A percentile compares a stretch with the other conserved stretches of the same genome.
phyloP scores from a whole-genome alignment of 1,140 invertebrate species.

The Sipha flava region DNA sequence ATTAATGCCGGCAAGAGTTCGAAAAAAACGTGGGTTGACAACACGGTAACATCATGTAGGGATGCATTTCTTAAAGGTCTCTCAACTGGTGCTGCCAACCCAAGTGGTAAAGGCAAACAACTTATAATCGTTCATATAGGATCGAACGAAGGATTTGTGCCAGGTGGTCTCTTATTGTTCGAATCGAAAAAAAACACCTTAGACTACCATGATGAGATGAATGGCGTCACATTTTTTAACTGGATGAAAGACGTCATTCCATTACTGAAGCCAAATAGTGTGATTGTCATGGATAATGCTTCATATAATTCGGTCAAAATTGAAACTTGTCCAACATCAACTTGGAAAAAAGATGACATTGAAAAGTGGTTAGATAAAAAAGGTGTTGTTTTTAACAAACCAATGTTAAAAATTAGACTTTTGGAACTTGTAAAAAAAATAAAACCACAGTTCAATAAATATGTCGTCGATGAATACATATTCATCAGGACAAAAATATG shows the following conservation, averaged over 20 bases:
- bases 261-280: not conserved
- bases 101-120: not conserved
- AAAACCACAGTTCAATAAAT: not conserved
- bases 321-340: not conserved
- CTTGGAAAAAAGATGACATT: not conserved
- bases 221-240: not conserved
- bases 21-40: not conserved
- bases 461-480: constrained; percentile 36
- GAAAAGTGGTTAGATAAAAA: not conserved
- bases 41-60: not conserved
- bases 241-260: not conserved
- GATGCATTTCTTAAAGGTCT: not conserved
- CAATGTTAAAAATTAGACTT: not conserved
- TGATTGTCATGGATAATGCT: not conserved
- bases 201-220: not conserved
- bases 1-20: not conserved
- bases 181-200: not conserved
- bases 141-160: not conserved
- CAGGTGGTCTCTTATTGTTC: not conserved
- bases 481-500: constrained; percentile 28
- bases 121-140: constrained; percentile 11
- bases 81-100: not conserved
- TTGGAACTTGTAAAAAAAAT: not conserved
- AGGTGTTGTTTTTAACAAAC: not conserved
- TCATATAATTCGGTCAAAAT: not conserved